Conservation (phyloP, 1,140 invertebrate species). For the Subanguina moxae region DNA sequence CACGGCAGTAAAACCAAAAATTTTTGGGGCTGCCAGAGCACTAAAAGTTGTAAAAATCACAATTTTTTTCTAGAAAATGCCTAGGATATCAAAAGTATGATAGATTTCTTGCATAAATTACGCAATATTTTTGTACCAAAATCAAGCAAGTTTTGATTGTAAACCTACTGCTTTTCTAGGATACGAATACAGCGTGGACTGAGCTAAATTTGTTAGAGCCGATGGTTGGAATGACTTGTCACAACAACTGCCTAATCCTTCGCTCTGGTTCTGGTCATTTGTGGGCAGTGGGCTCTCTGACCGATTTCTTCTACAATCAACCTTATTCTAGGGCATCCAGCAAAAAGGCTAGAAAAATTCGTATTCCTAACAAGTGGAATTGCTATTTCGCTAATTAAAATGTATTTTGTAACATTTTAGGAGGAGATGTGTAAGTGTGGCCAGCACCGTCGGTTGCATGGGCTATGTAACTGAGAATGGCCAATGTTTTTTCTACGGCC, state of each 20-base stretch:
- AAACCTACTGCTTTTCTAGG: no score
- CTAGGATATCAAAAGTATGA: no score
- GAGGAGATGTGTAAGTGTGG: slow-evolving; percentile 34
- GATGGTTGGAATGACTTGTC: slow-evolving; percentile 45
- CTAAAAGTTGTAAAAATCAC: no score
- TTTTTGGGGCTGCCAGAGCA: no score
- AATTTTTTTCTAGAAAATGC: no score
- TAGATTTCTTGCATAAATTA: no score
- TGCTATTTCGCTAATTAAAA: neutral
- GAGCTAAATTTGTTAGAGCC: slow-evolving; percentile 46
- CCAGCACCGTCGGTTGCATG: slow-evolving; percentile 39
- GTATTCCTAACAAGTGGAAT: slow-evolving; percentile 45
- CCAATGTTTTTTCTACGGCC: slow-evolving; percentile 31
- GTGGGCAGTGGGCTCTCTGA: slow-evolving; percentile 41
- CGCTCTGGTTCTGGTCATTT: slow-evolving; percentile 53
- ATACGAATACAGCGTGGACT: slow-evolving; percentile 31
- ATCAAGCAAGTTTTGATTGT: no score
- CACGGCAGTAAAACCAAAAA: no score
- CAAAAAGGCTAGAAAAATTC: slow-evolving; percentile 36
- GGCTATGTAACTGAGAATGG: slow-evolving; percentile 51
- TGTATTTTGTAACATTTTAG: slow-evolving; percentile 12
- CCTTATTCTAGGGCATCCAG: neutral
- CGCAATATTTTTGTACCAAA: no score
- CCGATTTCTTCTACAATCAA: slow-evolving; percentile 1
- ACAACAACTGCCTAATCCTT: slow-evolving; percentile 39